Percentiles rank a stretch among this genome's conserved stretches.
Conservation (phyloP, 2,888 invertebrate species). For the Augiades crinisus region DNA sequence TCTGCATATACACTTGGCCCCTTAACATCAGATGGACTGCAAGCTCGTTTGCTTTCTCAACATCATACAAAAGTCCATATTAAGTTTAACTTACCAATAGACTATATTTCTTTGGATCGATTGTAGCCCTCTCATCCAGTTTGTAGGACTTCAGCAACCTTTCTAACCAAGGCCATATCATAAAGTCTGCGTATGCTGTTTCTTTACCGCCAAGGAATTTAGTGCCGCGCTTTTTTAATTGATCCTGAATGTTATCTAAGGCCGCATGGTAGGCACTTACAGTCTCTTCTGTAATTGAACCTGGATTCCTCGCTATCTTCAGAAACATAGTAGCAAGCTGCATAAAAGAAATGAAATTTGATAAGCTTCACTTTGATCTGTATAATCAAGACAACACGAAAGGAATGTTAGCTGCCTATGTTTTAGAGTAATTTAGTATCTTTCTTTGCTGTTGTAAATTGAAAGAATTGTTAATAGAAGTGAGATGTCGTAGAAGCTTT, state of each 20-base stretch:
- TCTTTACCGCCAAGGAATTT: conserved; percentile 83
- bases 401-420: too few species aligned
- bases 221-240: conserved; percentile 81
- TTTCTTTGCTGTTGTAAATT: too few species aligned
- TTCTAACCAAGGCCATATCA: conserved; percentile 95
- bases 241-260: conserved; percentile 83
- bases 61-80: too few species aligned
- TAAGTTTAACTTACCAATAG: conserved; percentile 56
- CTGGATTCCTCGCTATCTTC: conserved; percentile 47
- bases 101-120: conserved; percentile 79
- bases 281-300: conserved; percentile 47
- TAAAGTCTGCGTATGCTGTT: conserved; percentile 90
- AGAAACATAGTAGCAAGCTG: conserved; percentile 51
- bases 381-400: too few species aligned
- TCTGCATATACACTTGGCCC: too few species aligned
- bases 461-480: too few species aligned
- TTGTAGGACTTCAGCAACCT: conserved; percentile 74
- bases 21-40: too few species aligned
- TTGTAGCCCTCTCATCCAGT: conserved; percentile 65
- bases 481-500: too few species aligned
- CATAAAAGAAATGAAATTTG: conserved; percentile 30
- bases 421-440: too few species aligned
- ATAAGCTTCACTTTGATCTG: too few species aligned
- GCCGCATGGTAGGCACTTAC: conserved; percentile 53
- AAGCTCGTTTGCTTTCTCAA: too few species aligned